Conservation (phyloP, 2,113 vertebrate species). For the Alaudala cheleensis region DNA sequence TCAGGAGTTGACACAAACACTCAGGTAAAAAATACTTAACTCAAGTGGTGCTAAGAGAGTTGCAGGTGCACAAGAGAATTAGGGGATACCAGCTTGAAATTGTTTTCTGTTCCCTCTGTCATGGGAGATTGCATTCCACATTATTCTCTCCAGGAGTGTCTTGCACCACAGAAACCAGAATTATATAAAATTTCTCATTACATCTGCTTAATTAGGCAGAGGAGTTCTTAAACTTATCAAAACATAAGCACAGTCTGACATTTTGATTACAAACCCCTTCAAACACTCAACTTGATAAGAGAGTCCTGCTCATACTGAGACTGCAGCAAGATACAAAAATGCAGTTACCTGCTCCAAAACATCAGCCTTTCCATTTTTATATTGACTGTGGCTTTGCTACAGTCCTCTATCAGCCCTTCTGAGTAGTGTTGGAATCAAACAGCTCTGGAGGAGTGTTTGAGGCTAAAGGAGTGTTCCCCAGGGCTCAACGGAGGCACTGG, state of each 20-base stretch:
- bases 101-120: neutral
- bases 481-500: neutral
- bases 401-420: neutral
- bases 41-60: neutral
- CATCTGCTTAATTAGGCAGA: conserved; percentile 13
- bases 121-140: neutral
- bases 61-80: neutral
- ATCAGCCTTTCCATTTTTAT: neutral
- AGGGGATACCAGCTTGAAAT: neutral
- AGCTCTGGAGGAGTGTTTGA: neutral
- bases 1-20: neutral
- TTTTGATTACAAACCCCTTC: neutral
- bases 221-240: neutral
- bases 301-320: neutral
- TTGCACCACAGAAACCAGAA: neutral
- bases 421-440: neutral
- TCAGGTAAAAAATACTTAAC: neutral
- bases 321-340: neutral
- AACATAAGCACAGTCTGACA: neutral
- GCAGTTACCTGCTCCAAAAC: neutral
- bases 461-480: neutral
- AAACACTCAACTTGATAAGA: neutral
- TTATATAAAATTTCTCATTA: neutral
- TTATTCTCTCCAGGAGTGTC: neutral
- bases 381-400: neutral